These are phyloP conservation scores for Vicugna pacos DNA, from an alignment of 2,113 vertebrate species.

Conservation along the genomic window DNA sequence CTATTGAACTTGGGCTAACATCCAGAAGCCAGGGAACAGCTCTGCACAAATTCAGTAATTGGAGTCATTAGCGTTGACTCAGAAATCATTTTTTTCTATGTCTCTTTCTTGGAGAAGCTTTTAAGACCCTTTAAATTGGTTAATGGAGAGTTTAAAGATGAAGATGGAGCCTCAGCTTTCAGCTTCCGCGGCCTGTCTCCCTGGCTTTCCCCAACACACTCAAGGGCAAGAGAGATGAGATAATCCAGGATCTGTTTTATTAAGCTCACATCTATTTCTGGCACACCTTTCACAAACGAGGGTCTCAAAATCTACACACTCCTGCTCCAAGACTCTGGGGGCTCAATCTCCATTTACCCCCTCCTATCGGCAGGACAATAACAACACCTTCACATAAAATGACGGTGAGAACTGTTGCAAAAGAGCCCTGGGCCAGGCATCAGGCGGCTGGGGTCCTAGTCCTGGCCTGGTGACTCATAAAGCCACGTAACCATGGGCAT, in stretches of 20 bases:
- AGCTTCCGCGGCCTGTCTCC: conserved; percentile 20
- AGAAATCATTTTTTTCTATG: conserved; percentile 78
- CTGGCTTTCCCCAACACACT: conserved; percentile 55
- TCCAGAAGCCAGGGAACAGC: conserved; percentile 76
- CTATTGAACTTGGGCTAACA: conserved; percentile 74
- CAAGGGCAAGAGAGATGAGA: conserved; percentile 69
- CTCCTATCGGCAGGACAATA: not conserved
- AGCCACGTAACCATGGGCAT: not conserved
- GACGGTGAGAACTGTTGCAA: not conserved
- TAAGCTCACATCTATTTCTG: conserved; percentile 59
- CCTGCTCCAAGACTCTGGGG: conserved; percentile 3
- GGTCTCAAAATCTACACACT: conserved; percentile 3
- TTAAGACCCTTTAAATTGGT: conserved; percentile 82
- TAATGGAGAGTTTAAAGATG: conserved; percentile 77
- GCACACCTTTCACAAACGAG: conserved; percentile 44
- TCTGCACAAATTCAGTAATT: conserved; percentile 83
- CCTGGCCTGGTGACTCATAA: not conserved
- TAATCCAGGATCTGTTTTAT: conserved; percentile 71
- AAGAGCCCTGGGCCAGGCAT: not conserved
- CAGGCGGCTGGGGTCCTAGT: not conserved
- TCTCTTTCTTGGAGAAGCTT: conserved; percentile 78
- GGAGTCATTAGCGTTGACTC: conserved; percentile 81
- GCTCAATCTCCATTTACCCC: not conserved
- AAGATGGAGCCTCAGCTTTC: conserved; percentile 67
- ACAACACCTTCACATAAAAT: not conserved